Evolutionary conservation across 2,888 invertebrate species (phyloP).

Genomic region (Colostygia pectinataria): DNA sequence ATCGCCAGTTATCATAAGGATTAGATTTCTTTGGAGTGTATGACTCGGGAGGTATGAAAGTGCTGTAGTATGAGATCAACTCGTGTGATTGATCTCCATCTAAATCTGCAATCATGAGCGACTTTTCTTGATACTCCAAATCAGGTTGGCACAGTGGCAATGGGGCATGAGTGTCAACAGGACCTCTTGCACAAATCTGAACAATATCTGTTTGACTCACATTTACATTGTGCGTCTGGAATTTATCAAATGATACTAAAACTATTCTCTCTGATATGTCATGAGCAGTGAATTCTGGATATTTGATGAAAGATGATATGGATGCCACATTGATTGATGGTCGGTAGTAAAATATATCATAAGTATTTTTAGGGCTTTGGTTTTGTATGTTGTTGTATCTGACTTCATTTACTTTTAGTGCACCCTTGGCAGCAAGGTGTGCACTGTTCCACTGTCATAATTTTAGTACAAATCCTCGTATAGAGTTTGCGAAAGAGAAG

Average conservation of each 20-base stretch:
- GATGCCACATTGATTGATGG: constrained; percentile 47
- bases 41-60: constrained; percentile 78
- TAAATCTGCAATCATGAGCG: constrained; percentile 88
- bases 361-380: constrained; percentile 71
- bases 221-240: constrained; percentile 88
- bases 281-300: constrained; percentile 77
- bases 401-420: constrained; percentile 71
- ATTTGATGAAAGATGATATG: constrained; percentile 72
- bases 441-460: constrained; percentile 90
- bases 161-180: constrained; percentile 55
- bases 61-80: constrained; percentile 89
- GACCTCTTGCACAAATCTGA: constrained; percentile 85
- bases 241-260: constrained; percentile 90
- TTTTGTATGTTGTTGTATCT: constrained; percentile 73
- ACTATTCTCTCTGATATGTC: constrained; percentile 88
- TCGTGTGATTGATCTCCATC: constrained; percentile 90
- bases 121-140: constrained; percentile 87
- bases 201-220: constrained; percentile 90
- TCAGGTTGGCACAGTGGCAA: constrained; percentile 87
- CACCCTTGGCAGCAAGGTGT: constrained; percentile 75
- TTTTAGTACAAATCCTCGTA: constrained; percentile 90
- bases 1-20: constrained; percentile 80
- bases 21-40: constrained; percentile 62
- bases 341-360: constrained; percentile 67
- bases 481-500: constrained; percentile 84